Base-by-base conservation (phyloP, 2,797 vertebrate species). In the Syngnathus acus region DNA sequence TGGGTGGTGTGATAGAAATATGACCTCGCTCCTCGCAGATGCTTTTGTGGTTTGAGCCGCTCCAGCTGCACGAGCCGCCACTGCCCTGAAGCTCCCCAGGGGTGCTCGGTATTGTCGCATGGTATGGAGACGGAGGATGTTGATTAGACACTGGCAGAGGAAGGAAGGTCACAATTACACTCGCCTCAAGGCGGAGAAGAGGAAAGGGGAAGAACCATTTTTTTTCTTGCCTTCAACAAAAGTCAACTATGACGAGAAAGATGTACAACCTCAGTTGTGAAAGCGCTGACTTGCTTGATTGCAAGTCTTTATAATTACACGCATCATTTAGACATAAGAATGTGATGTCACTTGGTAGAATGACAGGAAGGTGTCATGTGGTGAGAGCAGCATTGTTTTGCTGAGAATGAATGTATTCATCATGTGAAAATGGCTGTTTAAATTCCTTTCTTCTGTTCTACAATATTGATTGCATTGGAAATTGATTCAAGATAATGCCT, bases 11-110 rank as follows among this genome's bases (percentile, higher is more conserved):
- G 66, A 68, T 32, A 65, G 79, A 72, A 83, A 79, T 69, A 59
- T 55, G 78, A 82, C 62, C 72, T 66, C 16, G 9, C 69, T 81
- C 54, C 59, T 65, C 65, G 64, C 77, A 86, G 86, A 85, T 81
- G 78, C 78, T 81, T 61, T 68, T 68, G 75, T 69, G 86, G 77
- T 77, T 68, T 75, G 74, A 79, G 78, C 65, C 76, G 39, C 69
- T 78, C 66, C 82, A 85, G 81, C 82, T 87, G 84, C 72, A 72
- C 65, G 64, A 51, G 64, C 77, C 61, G 73, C 68, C 76, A 68
- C 65, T 62, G 73, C 66, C 53, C 66, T 62, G 17, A 51, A 45
- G 40, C 73, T 71, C 53, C 21, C 10, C n/a, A 9, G 63, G 61
- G 71, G 72, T 67, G 74, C 5, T 5, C 78, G 74, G 66, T 66